Evolutionary conservation across 2,888 invertebrate species (phyloP).

Genomic region (Oeneis ivallda): DNA sequence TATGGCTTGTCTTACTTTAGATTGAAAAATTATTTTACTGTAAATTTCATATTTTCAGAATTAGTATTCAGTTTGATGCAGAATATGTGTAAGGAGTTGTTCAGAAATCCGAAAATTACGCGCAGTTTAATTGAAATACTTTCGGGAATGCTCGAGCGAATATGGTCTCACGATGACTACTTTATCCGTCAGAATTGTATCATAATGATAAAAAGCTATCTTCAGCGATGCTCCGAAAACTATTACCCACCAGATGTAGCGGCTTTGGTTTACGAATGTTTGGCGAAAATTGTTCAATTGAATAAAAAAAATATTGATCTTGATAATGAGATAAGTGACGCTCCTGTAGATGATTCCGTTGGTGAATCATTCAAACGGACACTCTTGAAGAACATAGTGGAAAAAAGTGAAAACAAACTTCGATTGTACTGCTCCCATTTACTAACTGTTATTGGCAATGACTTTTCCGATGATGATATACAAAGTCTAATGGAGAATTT

Average conservation of each 20-base stretch:
- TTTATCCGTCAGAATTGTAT: slow-evolving; percentile 65
- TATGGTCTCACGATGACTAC: slow-evolving; percentile 55
- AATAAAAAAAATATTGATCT: slow-evolving; percentile 37
- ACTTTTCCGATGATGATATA: slow-evolving; percentile 50
- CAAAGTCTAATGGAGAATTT: slow-evolving; percentile 50
- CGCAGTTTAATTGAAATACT: slow-evolving; percentile 58
- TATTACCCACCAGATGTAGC: slow-evolving; percentile 67
- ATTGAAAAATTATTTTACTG: too few species aligned
- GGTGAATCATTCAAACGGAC: slow-evolving; percentile 53
- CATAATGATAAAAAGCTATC: slow-evolving; percentile 70
- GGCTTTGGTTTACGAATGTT: slow-evolving; percentile 68
- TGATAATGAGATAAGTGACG: too few species aligned
- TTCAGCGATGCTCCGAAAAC: slow-evolving; percentile 60
- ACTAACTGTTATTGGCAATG: slow-evolving; percentile 48
- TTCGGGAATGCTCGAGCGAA: slow-evolving; percentile 55
- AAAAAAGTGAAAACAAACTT: slow-evolving; percentile 54
- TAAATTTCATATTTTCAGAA: slow-evolving; percentile 50
- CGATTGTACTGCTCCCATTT: slow-evolving; percentile 68
- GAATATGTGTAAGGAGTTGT: slow-evolving; percentile 65
- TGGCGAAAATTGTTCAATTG: slow-evolving; percentile 58
- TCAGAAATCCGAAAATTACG: slow-evolving; percentile 62
- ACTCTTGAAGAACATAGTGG: slow-evolving; percentile 56
- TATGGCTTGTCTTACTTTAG: background rate
- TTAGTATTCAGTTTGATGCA: slow-evolving; percentile 64
- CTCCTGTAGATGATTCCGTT: slow-evolving; percentile 43